phyloP scores from a whole-genome alignment of 2,888 invertebrate genomes.

The Antheraea assamensis region DNA sequence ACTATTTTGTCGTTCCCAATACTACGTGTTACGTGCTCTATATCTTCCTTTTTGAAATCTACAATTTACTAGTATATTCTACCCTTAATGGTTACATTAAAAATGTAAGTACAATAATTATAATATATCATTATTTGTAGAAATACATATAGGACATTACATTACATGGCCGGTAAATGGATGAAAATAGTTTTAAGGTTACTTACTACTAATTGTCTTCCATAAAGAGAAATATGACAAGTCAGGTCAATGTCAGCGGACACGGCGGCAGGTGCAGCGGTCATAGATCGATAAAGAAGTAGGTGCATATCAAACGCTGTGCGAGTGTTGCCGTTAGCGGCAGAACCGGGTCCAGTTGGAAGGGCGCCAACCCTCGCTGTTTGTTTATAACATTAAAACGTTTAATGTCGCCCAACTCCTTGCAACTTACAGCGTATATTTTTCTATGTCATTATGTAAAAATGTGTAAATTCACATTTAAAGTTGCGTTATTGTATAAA shows the following conservation, averaged over 20 bases:
- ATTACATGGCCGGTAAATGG: not conserved
- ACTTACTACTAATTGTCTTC: not conserved
- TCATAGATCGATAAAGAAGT: conserved; percentile 55
- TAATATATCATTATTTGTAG: not conserved
- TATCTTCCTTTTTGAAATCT: too few relatives aligned
- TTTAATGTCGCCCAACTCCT: conserved; percentile 39
- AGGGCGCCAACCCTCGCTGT: conserved; percentile 63
- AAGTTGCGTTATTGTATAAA: not conserved
- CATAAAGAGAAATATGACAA: not conserved
- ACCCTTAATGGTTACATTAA: not conserved
- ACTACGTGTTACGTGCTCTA: too few relatives aligned
- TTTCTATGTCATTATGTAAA: conserved; percentile 14
- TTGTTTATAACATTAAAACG: conserved; percentile 76
- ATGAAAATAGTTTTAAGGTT: not conserved
- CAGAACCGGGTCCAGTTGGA: conserved; percentile 74
- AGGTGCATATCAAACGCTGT: conserved; percentile 55
- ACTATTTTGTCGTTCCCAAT: too few relatives aligned
- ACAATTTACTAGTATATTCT: not conserved
- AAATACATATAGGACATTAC: too few relatives aligned
- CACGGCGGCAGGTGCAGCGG: conserved; percentile 32
- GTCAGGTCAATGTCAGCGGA: conserved; percentile 16
- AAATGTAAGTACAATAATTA: not conserved
- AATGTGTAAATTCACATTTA: conserved; percentile 6
- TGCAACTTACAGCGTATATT: conserved; percentile 10
- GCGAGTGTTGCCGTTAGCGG: conserved; percentile 58